A percentile compares a stretch with the other conserved stretches of the same genome.
These are phyloP conservation scores for Lingula anatina DNA, from an alignment of 2,888 invertebrate genomes.

Conservation along the genomic window DNA sequence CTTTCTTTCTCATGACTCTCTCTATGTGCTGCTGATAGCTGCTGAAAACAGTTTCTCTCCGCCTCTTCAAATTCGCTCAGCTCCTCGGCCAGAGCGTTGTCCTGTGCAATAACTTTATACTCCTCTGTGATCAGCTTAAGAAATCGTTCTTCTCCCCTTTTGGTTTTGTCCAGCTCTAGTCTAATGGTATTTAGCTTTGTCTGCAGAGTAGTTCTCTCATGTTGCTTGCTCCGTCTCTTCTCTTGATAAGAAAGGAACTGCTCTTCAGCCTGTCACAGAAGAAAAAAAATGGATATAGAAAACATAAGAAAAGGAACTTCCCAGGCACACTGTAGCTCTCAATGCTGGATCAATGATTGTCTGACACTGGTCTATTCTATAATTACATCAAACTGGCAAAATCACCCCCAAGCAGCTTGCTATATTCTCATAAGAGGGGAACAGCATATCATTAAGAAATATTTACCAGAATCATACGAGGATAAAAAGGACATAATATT, in stretches of 20 bases:
- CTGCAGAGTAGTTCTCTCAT: conserved; percentile 28
- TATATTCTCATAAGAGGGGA: too few relatives aligned
- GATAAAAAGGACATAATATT: too few relatives aligned
- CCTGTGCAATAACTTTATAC: conserved; percentile 49
- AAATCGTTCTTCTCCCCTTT: conserved; percentile 72
- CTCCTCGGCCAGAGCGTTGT: conserved; percentile 55
- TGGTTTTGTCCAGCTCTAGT: conserved; percentile 70
- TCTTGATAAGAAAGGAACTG: conserved; percentile 36
- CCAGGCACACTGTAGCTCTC: too few relatives aligned
- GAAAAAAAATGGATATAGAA: too few relatives aligned
- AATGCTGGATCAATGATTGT: too few relatives aligned
- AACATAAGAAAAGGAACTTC: too few relatives aligned
- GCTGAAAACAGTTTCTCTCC: conserved; percentile 67
- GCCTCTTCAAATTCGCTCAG: conserved; percentile 66
- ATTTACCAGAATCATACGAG: too few relatives aligned
- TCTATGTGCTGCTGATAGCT: conserved; percentile 70
- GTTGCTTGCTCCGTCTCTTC: conserved; percentile 30
- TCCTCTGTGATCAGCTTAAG: conserved; percentile 68
- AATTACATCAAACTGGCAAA: too few relatives aligned
- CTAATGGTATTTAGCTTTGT: conserved; percentile 64
- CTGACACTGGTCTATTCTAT: too few relatives aligned
- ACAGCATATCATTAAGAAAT: too few relatives aligned
- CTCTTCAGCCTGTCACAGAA: conserved; percentile 46
- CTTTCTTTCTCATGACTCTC: conserved; percentile 79
- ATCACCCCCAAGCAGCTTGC: too few relatives aligned